phyloP scores from a whole-genome alignment of 1,140 invertebrate species.

The Onthophagus taurus region DNA sequence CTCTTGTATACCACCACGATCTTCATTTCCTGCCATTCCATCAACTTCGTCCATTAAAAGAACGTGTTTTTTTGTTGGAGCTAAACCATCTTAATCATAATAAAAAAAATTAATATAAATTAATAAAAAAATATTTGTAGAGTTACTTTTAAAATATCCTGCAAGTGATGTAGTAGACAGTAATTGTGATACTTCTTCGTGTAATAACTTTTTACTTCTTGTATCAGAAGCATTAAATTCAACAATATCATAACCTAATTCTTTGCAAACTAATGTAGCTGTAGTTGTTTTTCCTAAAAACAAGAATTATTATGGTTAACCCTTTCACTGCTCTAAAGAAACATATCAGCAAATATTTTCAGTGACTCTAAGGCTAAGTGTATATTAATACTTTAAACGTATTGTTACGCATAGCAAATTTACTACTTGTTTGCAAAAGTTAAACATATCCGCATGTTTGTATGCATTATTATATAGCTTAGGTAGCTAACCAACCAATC shows the following conservation, averaged over 20 bases:
- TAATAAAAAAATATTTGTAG: neutral
- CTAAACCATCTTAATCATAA: constrained; percentile 37
- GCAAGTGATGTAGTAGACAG: constrained; percentile 51
- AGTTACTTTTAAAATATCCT: constrained; percentile 22
- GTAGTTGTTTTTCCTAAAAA: constrained; percentile 77
- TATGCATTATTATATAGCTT: no score
- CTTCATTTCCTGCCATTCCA: constrained; percentile 99
- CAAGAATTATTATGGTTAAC: no score
- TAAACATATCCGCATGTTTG: no score
- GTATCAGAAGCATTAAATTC: constrained; percentile 98
- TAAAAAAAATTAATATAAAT: constrained; percentile 22
- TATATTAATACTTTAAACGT: no score
- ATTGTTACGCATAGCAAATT: no score
- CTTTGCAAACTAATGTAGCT: constrained; percentile 70
- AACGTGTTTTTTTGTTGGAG: constrained; percentile 61
- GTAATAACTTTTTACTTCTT: constrained; percentile 79
- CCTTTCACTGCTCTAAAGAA: no score
- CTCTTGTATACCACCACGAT: constrained; percentile 93
- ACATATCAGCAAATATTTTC: no score
- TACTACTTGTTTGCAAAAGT: no score
- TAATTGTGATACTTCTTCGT: constrained; percentile 71
- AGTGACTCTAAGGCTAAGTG: no score
- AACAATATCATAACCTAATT: constrained; percentile 80
- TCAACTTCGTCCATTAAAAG: constrained; percentile 99
- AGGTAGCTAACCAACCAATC: no score